A percentile compares a stretch with the other conserved stretches of the same genome.
Evolutionary conservation across 2,113 vertebrate genomes (phyloP).

Genomic region (Thamnophis sirtalis): DNA sequence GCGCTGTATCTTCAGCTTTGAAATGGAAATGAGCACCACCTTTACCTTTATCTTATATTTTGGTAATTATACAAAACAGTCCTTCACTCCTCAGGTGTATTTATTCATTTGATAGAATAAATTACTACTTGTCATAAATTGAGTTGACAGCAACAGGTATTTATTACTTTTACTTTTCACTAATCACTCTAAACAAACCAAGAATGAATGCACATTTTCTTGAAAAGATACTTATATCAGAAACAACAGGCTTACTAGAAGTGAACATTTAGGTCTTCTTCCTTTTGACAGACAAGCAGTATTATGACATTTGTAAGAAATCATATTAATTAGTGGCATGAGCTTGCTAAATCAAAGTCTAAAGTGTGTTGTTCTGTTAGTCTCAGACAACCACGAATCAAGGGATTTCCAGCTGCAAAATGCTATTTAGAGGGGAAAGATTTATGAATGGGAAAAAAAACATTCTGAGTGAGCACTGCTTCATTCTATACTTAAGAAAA

Average conservation of each 20-base stretch:
- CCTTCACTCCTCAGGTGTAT: slow-evolving; percentile 1
- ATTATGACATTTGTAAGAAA: slow-evolving; percentile 22
- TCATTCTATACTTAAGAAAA: background rate
- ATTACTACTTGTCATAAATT: background rate
- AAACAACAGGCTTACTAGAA: background rate
- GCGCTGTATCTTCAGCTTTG: too few species aligned
- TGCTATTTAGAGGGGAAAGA: background rate
- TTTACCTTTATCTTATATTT: background rate
- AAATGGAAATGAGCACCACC: too few species aligned
- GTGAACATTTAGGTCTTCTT: slow-evolving; percentile 16
- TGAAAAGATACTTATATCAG: background rate
- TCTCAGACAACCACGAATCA: slow-evolving; percentile 3
- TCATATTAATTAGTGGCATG: slow-evolving; percentile 28
- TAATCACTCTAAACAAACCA: slow-evolving; percentile 9
- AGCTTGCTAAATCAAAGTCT: background rate
- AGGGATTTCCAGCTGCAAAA: slow-evolving; percentile 2
- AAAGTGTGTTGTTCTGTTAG: background rate
- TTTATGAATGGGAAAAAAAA: slow-evolving; percentile 1
- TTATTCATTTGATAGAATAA: background rate
- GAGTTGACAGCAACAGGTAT: background rate
- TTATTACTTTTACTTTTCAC: background rate
- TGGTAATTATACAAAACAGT: background rate
- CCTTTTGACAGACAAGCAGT: slow-evolving; percentile 23
- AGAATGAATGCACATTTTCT: background rate
- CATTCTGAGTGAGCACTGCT: background rate